phyloP scores from a whole-genome alignment of 2,797 vertebrate genomes.

The Pachyuromys duprasi region DNA sequence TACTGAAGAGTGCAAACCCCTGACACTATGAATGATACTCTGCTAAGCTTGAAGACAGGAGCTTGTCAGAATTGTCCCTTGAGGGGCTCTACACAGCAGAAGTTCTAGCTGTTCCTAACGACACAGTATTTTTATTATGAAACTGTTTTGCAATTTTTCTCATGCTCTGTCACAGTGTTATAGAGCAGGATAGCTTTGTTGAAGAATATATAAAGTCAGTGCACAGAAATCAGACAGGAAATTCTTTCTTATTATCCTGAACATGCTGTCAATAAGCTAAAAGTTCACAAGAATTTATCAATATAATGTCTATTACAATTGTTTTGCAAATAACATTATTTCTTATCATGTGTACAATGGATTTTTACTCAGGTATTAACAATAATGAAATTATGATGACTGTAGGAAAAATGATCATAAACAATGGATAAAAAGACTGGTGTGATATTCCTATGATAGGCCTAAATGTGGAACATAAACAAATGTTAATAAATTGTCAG shows the following conservation, averaged over 20 bases:
- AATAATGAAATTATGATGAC: not conserved
- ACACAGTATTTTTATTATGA: not conserved
- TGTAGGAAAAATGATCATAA: not conserved
- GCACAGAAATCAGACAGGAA: not conserved
- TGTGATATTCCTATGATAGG: not conserved
- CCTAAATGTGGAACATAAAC: not conserved
- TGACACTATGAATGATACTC: too few species aligned
- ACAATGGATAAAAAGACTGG: not conserved
- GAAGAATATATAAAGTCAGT: not conserved
- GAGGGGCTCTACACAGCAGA: too few species aligned
- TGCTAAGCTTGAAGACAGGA: too few species aligned
- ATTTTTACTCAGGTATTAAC: not conserved
- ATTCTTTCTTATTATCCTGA: not conserved
- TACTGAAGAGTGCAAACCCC: too few species aligned
- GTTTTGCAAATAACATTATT: not conserved
- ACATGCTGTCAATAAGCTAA: not conserved
- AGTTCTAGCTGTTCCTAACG: not conserved
- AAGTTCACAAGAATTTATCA: too few species aligned
- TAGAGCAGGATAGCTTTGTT: not conserved
- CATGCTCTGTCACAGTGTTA: not conserved
- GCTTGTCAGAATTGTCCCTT: too few species aligned
- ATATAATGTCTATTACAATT: not conserved
- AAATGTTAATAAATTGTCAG: slow-evolving; percentile 68
- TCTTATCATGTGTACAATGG: not conserved
- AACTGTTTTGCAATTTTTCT: not conserved